A percentile compares a stretch with the other conserved stretches of the same genome.
These are phyloP conservation scores for Tachyglossus aculeatus DNA, from an alignment of 2,797 vertebrate species.

Conservation along the genomic window DNA sequence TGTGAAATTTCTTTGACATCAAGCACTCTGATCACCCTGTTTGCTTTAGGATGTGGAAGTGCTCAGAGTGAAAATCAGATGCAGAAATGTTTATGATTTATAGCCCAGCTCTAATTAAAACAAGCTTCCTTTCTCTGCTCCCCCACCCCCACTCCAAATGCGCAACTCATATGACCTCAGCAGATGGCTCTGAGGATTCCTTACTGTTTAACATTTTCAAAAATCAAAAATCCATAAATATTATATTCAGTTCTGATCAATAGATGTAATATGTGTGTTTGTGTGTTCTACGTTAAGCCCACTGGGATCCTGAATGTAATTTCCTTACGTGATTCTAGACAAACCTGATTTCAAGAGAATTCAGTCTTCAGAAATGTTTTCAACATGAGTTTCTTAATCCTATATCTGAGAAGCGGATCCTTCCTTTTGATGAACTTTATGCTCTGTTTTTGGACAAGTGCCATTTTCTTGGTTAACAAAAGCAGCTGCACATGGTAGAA, in stretches of 20 bases:
- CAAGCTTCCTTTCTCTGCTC: neutral
- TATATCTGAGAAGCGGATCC: neutral
- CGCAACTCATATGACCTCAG: neutral
- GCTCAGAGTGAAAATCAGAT: slow-evolving; percentile 5
- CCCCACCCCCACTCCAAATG: too few species aligned
- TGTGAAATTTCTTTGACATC: neutral
- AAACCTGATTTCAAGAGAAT: neutral
- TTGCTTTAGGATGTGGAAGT: slow-evolving; percentile 1
- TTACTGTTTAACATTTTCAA: neutral
- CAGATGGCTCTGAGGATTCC: neutral
- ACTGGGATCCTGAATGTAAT: neutral
- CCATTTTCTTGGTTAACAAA: neutral
- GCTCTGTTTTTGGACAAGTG: neutral
- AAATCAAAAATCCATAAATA: neutral
- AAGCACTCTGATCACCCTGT: neutral
- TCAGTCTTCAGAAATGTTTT: neutral
- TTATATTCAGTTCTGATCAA: accelerated
- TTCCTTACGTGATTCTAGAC: neutral
- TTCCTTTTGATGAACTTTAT: neutral
- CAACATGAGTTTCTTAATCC: neutral
- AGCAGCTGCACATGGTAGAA: neutral
- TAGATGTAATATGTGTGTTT: accelerated
- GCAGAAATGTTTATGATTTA: neutral
- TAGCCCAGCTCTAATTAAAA: neutral
- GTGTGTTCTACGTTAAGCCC: neutral